These are phyloP conservation scores for Coregonus ussuriensis DNA, from an alignment of 2,797 vertebrate genomes.

Conservation along the genomic window DNA sequence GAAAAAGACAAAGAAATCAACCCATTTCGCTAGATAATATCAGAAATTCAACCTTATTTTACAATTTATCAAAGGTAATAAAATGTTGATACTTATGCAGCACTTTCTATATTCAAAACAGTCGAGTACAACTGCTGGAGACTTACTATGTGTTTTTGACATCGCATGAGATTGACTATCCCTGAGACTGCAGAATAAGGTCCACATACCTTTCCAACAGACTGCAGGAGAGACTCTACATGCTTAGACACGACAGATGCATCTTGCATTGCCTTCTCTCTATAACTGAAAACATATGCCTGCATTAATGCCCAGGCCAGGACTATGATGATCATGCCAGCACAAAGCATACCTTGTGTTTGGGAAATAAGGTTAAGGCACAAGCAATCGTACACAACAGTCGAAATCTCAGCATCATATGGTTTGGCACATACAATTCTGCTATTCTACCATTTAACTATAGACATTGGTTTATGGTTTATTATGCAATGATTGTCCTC, in stretches of 20 bases:
- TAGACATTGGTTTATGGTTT: neutral
- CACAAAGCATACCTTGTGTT: neutral
- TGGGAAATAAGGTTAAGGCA: neutral
- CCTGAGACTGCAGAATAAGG: neutral
- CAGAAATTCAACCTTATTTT: neutral
- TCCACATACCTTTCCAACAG: conserved; percentile 86
- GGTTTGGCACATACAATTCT: neutral
- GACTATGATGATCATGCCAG: neutral
- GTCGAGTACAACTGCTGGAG: too few species aligned
- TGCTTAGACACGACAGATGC: conserved; percentile 83
- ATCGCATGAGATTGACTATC: neutral
- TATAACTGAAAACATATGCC: conserved; percentile 79
- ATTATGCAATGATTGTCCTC: neutral
- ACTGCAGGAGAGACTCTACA: conserved; percentile 84
- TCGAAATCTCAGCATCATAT: neutral
- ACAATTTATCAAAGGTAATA: neutral
- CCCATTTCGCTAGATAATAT: neutral
- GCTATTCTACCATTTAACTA: neutral
- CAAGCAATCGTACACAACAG: neutral
- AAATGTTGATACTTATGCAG: neutral
- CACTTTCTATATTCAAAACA: too few species aligned
- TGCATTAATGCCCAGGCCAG: neutral
- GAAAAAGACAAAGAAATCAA: conserved; percentile 32
- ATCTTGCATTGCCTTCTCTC: conserved; percentile 92
- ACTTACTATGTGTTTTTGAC: neutral